phyloP scores from a whole-genome alignment of 1,140 invertebrate genomes.

The Sipha flava region DNA sequence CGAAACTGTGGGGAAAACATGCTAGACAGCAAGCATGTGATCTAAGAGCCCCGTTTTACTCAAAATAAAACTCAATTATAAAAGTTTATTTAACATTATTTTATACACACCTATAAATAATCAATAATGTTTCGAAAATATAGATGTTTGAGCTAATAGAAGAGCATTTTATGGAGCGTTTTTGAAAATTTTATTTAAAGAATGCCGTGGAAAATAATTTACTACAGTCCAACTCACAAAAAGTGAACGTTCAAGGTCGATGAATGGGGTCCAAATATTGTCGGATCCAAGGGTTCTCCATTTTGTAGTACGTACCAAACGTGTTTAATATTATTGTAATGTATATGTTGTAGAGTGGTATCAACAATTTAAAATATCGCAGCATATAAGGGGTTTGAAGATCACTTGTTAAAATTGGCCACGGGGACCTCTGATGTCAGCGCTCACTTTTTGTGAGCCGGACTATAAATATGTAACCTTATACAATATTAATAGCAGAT shows the following conservation, averaged over 20 bases:
- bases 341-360: too few relatives aligned
- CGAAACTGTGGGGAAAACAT: slow-evolving; percentile 44
- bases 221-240: too few relatives aligned
- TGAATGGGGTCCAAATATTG: too few relatives aligned
- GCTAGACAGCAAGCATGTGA: slow-evolving; percentile 40
- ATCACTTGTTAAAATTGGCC: too few relatives aligned
- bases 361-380: too few relatives aligned
- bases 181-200: slow-evolving; percentile 39
- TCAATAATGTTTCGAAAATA: background rate
- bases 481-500: slow-evolving; percentile 24
- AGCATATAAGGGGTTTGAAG: too few relatives aligned
- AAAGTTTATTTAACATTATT: slow-evolving; percentile 44
- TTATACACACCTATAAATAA: slow-evolving; percentile 36
- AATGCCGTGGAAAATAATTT: slow-evolving; percentile 37
- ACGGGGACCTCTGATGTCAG: too few relatives aligned
- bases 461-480: slow-evolving; percentile 23
- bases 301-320: too few relatives aligned
- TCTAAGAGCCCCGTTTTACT: slow-evolving; percentile 35
- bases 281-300: too few relatives aligned
- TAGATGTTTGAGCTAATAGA: background rate
- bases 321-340: too few relatives aligned
- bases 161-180: slow-evolving; percentile 27
- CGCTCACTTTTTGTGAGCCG: too few relatives aligned
- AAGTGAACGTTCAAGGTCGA: too few relatives aligned
- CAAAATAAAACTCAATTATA: slow-evolving; percentile 44